phyloP scores from a whole-genome alignment of 2,888 invertebrate species.

The Spisula solida region DNA sequence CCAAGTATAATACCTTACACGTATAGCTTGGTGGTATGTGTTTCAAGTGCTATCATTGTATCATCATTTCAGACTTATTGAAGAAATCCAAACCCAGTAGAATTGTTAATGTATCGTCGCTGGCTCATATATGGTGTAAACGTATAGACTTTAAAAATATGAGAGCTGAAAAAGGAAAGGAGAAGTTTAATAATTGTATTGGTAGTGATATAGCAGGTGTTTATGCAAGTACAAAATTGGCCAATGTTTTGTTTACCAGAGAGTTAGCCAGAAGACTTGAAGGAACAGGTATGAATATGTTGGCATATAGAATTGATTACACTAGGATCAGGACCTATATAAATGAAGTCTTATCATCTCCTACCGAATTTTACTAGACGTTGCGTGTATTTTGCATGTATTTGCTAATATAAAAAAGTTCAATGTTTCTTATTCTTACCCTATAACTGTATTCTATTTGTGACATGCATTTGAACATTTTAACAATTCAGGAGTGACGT shows the following conservation, averaged over 20 bases:
- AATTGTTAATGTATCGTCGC: constrained; percentile 81
- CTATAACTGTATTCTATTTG: too few relatives aligned
- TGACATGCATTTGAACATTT: too few relatives aligned
- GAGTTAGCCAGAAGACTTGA: constrained; percentile 83
- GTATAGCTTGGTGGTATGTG: too few relatives aligned
- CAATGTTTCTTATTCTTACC: too few relatives aligned
- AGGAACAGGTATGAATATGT: constrained; percentile 76
- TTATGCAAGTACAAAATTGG: constrained; percentile 86
- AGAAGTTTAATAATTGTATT: constrained; percentile 44
- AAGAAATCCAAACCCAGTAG: constrained; percentile 79
- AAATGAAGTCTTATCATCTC: too few relatives aligned
- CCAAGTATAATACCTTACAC: too few relatives aligned
- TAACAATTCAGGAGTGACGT: constrained; percentile 47
- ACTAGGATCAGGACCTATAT: too few relatives aligned
- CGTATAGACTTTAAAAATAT: constrained; percentile 78
- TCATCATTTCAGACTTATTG: constrained; percentile 74
- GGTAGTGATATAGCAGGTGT: constrained; percentile 53
- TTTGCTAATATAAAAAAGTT: too few relatives aligned
- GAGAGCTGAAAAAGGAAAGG: constrained; percentile 77
- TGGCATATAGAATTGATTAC: too few relatives aligned
- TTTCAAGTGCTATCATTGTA: too few relatives aligned
- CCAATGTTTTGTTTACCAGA: constrained; percentile 85
- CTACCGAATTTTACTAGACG: too few relatives aligned
- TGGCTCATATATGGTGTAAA: constrained; percentile 74
- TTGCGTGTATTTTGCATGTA: too few relatives aligned